Percentiles rank a stretch among this genome's conserved stretches.
Conservation (phyloP, 64 coral and sea anemone species). For the Dendronephthya gigantea region DNA sequence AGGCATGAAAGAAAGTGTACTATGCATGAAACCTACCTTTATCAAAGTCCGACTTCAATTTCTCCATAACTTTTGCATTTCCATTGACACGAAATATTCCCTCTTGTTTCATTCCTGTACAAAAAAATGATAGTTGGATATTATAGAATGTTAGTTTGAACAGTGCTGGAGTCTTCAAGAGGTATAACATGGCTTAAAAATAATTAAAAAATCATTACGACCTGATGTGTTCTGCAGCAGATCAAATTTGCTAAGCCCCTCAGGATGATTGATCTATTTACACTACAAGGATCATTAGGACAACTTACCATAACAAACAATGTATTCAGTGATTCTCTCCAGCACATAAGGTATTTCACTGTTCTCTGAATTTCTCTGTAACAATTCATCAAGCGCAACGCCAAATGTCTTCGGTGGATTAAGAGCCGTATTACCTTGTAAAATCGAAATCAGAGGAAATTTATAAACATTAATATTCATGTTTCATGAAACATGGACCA, state of each 20-base stretch:
- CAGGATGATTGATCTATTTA: no score
- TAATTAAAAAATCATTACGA: no score
- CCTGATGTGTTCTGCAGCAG: no score
- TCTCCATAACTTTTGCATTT: conserved; percentile 76
- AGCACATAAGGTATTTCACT: conserved; percentile 46
- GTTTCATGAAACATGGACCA: no score
- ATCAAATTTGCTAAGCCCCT: no score
- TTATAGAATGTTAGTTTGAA: no score
- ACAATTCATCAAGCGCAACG: conserved; percentile 53
- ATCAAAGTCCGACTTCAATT: conserved; percentile 68
- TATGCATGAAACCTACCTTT: conserved; percentile 42
- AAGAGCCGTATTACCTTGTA: background rate
- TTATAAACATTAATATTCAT: no score
- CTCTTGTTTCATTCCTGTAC: conserved; percentile 60
- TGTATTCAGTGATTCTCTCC: conserved; percentile 62
- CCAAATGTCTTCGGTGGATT: conserved; percentile 57
- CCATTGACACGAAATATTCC: conserved; percentile 96
- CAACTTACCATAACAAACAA: conserved; percentile 49
- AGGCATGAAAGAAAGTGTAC: background rate
- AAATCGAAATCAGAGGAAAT: no score
- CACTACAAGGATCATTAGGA: no score
- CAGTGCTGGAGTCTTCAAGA: no score
- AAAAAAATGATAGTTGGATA: conserved; percentile 2
- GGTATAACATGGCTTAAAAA: no score
- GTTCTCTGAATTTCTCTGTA: conserved; percentile 28